Conservation (phyloP, 2,113 vertebrate species). For the Vombatus ursinus region DNA sequence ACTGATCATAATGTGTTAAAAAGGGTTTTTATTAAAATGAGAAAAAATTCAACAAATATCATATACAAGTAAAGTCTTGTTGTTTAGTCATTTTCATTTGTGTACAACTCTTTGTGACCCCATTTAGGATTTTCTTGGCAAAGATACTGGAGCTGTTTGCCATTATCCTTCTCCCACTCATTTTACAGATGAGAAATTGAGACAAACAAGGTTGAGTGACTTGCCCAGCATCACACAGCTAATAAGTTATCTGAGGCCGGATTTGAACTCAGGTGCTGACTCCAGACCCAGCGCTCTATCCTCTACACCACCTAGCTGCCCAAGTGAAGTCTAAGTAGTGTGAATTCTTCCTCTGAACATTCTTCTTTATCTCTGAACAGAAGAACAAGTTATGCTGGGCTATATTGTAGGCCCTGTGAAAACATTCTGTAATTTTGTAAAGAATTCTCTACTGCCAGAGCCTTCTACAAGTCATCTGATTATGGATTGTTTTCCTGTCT, state of each 20-base stretch:
- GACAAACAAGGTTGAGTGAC: neutral
- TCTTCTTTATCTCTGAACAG: neutral
- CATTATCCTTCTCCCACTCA: neutral
- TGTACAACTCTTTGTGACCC: no score
- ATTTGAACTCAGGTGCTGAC: no score
- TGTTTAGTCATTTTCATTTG: no score
- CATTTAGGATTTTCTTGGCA: no score
- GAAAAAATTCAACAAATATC: neutral
- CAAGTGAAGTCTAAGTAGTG: neutral
- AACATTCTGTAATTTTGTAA: neutral
- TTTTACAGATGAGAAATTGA: neutral
- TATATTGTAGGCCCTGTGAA: neutral
- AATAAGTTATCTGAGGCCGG: no score
- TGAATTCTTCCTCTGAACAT: no score
- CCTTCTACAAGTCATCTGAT: neutral
- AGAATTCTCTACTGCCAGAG: neutral
- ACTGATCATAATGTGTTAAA: no score
- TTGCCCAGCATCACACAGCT: neutral
- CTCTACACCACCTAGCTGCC: no score
- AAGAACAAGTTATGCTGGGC: neutral
- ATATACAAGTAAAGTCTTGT: neutral
- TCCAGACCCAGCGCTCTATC: no score
- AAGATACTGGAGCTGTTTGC: no score
- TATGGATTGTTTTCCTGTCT: neutral
- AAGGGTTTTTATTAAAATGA: neutral